Evolutionary conservation across 2,797 vertebrate species (phyloP).

Genomic region (Phyllotis vaccarum): DNA sequence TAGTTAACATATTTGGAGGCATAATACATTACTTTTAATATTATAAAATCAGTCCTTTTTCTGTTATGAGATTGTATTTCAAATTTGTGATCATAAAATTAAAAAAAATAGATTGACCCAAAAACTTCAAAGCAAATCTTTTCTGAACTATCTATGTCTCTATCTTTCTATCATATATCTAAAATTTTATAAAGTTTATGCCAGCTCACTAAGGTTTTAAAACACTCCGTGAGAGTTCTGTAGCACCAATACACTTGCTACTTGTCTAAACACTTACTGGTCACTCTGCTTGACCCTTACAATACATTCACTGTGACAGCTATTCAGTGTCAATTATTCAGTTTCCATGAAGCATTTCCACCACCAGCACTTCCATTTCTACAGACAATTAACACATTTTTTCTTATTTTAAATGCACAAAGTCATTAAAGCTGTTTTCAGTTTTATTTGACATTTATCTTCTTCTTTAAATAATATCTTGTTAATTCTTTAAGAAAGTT

Average conservation of each 20-base stretch:
- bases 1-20: neutral
- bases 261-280: neutral
- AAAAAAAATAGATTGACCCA: neutral
- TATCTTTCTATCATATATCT: neutral
- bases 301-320: neutral
- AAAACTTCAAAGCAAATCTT: neutral
- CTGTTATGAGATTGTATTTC: neutral
- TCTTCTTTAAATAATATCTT: neutral
- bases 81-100: neutral
- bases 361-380: neutral
- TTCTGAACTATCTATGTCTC: neutral
- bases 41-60: constrained; percentile 41
- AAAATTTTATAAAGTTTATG: constrained; percentile 29
- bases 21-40: constrained; percentile 3
- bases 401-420: neutral
- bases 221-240: neutral
- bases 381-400: neutral
- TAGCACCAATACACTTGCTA: neutral
- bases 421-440: neutral
- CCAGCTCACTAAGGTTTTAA: neutral
- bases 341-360: neutral
- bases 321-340: neutral
- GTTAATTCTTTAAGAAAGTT: neutral
- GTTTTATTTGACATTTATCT: neutral
- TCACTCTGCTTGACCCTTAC: neutral